Conservation (phyloP, 1,140 invertebrate species). For the Drosophila subpulchrella region DNA sequence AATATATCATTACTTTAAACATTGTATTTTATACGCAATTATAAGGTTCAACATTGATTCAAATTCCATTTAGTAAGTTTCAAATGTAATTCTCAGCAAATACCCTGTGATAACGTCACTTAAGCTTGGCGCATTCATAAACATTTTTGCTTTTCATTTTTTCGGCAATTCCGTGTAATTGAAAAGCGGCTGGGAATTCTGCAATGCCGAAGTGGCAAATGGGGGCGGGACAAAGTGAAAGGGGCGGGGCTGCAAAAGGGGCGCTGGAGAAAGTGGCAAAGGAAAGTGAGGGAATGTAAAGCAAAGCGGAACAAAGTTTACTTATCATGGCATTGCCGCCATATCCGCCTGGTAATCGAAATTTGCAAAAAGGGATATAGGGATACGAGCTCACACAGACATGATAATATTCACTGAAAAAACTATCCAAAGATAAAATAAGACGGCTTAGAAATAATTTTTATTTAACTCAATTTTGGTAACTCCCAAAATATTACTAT, state of each 20-base stretch:
- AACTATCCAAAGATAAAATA: no score
- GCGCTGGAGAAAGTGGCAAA: conserved; percentile 17
- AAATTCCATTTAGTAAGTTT: not conserved
- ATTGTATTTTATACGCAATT: no score
- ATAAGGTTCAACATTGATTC: not conserved
- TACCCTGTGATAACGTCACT: conserved; percentile 26
- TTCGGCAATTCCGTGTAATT: conserved; percentile 54
- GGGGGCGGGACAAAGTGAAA: conserved; percentile 24
- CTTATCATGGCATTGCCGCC: conserved; percentile 56
- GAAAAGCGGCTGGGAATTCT: conserved; percentile 46
- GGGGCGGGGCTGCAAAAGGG: conserved; percentile 4
- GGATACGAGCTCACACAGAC: conserved; percentile 28
- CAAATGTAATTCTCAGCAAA: not conserved
- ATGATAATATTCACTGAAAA: conserved; percentile 1
- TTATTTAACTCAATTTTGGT: no score
- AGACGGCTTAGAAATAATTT: no score
- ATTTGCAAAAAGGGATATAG: conserved; percentile 51
- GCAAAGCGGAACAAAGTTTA: conserved; percentile 28
- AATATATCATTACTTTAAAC: no score
- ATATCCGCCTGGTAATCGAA: conserved; percentile 76
- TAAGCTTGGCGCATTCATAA: conserved; percentile 39
- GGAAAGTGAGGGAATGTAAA: conserved; percentile 15
- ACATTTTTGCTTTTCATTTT: conserved; percentile 37
- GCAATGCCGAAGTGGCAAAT: conserved; percentile 19
- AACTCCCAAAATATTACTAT: no score